Conservation (phyloP, 2,888 invertebrate species). For the Physocephala rufipes region DNA sequence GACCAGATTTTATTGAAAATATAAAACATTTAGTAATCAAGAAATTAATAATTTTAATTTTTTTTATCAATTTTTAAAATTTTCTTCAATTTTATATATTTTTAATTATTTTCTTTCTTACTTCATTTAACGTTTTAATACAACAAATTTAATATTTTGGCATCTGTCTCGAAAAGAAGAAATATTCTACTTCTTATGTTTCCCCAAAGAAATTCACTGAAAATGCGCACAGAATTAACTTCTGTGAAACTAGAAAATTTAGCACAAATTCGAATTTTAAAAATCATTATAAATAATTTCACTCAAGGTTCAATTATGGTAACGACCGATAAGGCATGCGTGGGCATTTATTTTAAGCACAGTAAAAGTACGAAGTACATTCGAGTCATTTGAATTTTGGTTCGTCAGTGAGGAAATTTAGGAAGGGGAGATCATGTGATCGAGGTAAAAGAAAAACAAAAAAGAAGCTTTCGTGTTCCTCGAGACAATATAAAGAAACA, state of each 20-base stretch:
- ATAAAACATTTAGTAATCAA: too few relatives aligned
- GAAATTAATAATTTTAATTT: too few relatives aligned
- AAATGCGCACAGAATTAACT: not conserved
- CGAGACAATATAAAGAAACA: not conserved
- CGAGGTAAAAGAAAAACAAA: not conserved
- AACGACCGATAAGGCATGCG: conserved; percentile 10
- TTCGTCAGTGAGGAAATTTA: not conserved
- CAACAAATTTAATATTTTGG: too few relatives aligned
- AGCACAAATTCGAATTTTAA: not conserved
- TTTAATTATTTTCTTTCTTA: too few relatives aligned
- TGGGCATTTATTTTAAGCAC: conserved; percentile 16
- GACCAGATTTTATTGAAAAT: too few relatives aligned
- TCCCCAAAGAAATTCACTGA: not conserved
- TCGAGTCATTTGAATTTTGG: not conserved
- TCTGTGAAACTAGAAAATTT: not conserved
- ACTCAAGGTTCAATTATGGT: conserved; percentile 17
- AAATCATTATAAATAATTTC: not conserved
- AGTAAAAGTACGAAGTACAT: not conserved
- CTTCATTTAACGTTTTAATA: too few relatives aligned
- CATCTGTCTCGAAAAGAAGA: too few relatives aligned
- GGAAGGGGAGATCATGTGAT: conserved; percentile 3
- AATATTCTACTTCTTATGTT: too few relatives aligned
- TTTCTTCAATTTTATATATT: too few relatives aligned
- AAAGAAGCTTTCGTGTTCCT: not conserved
- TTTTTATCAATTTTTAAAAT: not conserved